Conservation (phyloP, 2,113 vertebrate genomes). For the Nestor notabilis region DNA sequence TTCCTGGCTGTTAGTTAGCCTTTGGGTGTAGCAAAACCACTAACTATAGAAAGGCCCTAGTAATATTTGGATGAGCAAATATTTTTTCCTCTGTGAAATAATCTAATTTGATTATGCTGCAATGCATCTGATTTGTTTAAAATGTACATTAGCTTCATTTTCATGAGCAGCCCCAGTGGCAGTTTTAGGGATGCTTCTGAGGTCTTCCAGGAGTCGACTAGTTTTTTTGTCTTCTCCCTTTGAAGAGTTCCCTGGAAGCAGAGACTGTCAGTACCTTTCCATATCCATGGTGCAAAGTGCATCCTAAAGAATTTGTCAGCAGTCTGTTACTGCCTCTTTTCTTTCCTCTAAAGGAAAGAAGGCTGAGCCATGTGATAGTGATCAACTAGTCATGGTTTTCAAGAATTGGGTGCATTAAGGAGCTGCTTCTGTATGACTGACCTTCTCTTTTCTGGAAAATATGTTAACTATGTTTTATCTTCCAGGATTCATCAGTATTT, state of each 20-base stretch:
- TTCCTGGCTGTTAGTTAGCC: not conserved
- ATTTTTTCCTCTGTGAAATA: not conserved
- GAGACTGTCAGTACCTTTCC: not conserved
- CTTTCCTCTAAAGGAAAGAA: not conserved
- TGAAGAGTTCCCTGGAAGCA: not conserved
- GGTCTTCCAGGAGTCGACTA: not conserved
- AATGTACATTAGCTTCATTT: not conserved
- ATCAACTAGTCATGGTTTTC: not conserved
- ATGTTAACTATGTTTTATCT: not conserved
- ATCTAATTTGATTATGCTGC: not conserved
- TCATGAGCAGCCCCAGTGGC: not conserved
- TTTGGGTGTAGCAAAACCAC: not conserved
- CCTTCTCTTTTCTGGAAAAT: not conserved
- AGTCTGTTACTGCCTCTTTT: not conserved
- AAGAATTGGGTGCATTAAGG: not conserved
- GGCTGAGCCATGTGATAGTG: not conserved
- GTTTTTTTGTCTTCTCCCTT: not conserved
- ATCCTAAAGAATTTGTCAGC: not conserved
- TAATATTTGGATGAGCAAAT: not conserved
- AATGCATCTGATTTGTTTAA: not conserved
- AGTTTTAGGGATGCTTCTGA: not conserved
- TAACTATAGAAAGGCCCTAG: not conserved
- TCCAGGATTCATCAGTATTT: not conserved
- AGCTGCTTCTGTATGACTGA: not conserved
- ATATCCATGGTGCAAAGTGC: not conserved